A percentile compares a stretch with the other conserved stretches of the same genome.
Evolutionary conservation across 2,113 vertebrate species (phyloP).

Genomic region (Brienomyrus longianalis): DNA sequence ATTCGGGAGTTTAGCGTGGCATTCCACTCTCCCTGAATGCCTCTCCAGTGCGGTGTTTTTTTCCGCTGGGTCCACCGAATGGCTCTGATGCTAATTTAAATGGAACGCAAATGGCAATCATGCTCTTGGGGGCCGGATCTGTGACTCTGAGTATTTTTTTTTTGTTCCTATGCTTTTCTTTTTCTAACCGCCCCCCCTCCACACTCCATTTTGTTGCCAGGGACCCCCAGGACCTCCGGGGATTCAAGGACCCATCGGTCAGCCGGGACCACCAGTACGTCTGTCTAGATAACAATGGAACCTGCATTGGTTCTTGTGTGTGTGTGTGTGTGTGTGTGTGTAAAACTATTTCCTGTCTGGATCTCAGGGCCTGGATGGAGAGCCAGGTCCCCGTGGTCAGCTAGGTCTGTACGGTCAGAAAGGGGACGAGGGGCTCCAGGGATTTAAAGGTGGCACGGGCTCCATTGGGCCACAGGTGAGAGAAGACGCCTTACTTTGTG

Average conservation of each 20-base stretch:
- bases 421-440: slow-evolving; percentile 78
- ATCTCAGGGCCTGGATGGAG: slow-evolving; percentile 75
- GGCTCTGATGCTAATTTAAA: not conserved
- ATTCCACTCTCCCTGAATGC: not conserved
- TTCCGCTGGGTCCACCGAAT: not conserved
- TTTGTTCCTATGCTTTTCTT: not conserved
- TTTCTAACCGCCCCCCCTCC: not conserved
- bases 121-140: not conserved
- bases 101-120: not conserved
- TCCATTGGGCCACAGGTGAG: slow-evolving; percentile 77
- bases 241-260: not conserved
- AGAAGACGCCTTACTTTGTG: not conserved
- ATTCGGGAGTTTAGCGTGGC: not conserved
- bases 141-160: not conserved
- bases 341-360: not conserved
- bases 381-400: slow-evolving; percentile 76
- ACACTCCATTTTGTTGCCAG: not conserved
- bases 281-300: not conserved
- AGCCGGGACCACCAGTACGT: slow-evolving; percentile 66
- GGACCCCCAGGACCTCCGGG: not conserved
- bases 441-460: slow-evolving; percentile 68
- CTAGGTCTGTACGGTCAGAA: slow-evolving; percentile 83
- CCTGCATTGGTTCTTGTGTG: slow-evolving; percentile 1
- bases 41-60: not conserved
- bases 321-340: not conserved